Evolutionary conservation across 2,797 vertebrate species (phyloP), one percentile per base, ranked within the genome.

Genomic region (Gambusia yucatana): DNA sequence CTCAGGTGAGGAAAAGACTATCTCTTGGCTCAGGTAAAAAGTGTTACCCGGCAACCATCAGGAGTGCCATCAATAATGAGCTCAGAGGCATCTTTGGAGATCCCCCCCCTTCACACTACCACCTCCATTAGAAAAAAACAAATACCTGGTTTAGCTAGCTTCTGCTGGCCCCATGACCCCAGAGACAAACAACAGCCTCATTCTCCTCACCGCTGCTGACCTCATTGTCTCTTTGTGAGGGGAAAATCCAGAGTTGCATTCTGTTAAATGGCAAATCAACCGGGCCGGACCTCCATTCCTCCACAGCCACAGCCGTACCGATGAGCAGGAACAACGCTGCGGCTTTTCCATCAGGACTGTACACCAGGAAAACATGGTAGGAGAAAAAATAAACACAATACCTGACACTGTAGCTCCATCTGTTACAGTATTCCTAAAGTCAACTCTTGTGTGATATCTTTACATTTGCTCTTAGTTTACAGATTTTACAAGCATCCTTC

Each of bases 211-310:
- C 89, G 48, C 89, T 96, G 96, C 96, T 96, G 96, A 96, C 95
- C 95, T 96, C 95, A 96, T 95, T 95, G 93, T 96, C 95, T 96
- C 94, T 96, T 96, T 97, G 95, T 96, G 91, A 94, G 91, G 93
- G 89, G 91, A 95, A 96, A 96, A 94, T 94, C 92, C 96, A 91
- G 93, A 94, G 95, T 96, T 96, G 95, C 95, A 96, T 96, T 96
- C 94, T 95, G 92, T 91, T 92, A 92, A 95, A 95, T 82, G 85
- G 87, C 89, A 93, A 95, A 94, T 82, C 65, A 82, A 89, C 87
- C 76, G 28, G 86, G 86, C 84, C 88, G 79, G 86, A 92, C 82
- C 85, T 88, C 83, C 86, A 83, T 78, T 78, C 86, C 89, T 88
- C 76, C 73, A 67, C 77, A 73, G 59, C 73, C 83, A 25, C 86